phyloP scores from a whole-genome alignment of 2,113 vertebrate species.

The Grammomys dolichurus region DNA sequence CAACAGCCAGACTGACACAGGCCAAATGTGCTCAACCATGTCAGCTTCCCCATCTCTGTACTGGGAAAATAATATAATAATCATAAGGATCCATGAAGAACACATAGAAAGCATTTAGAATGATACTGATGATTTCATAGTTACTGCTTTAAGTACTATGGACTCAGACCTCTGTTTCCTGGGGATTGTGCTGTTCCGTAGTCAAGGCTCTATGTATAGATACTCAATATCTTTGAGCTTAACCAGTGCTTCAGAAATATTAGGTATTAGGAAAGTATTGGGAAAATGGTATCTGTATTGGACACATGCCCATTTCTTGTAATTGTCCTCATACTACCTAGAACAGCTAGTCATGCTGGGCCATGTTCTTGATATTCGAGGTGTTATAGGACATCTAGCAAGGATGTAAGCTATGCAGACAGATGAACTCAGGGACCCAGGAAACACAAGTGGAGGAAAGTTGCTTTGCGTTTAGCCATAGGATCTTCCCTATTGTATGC shows the following conservation, averaged over 20 bases:
- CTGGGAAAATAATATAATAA: neutral
- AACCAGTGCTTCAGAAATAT: neutral
- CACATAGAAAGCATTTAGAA: neutral
- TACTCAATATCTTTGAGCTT: neutral
- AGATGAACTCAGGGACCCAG: neutral
- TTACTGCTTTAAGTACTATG: rapidly evolving
- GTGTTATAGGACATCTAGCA: neutral
- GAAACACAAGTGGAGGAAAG: too few species aligned
- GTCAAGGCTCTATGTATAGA: neutral
- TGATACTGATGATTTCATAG: neutral
- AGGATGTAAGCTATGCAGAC: neutral
- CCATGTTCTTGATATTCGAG: neutral
- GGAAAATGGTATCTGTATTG: neutral
- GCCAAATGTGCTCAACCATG: neutral
- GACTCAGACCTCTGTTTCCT: neutral
- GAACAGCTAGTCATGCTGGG: too few species aligned
- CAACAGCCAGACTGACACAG: neutral
- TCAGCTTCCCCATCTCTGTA: too few species aligned
- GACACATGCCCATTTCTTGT: too few species aligned
- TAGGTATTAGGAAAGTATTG: neutral
- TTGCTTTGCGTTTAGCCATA: neutral
- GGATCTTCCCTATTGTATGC: neutral
- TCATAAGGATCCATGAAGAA: neutral
- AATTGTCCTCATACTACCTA: neutral
- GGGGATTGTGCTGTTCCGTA: too few species aligned